phyloP scores from a whole-genome alignment of 2,888 invertebrate species.

The Zaprionus bogoriensis region DNA sequence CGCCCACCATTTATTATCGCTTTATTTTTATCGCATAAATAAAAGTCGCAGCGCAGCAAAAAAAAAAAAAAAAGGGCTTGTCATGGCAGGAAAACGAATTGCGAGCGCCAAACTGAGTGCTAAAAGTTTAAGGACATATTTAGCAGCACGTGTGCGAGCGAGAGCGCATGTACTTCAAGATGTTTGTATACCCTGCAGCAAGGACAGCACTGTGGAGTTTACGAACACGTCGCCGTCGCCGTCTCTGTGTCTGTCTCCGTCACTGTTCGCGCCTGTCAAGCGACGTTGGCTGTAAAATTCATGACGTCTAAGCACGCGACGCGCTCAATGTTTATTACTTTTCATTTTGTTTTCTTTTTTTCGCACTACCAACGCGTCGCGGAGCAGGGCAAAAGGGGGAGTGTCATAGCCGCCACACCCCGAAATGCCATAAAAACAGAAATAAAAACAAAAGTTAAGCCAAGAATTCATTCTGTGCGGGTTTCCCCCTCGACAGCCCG shows the following conservation, averaged over 20 bases:
- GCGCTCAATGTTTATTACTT: conserved; percentile 51
- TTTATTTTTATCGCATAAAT: conserved; percentile 78
- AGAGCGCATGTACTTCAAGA: conserved; percentile 11
- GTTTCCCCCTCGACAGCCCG: conserved; percentile 25
- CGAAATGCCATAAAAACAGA: conserved; percentile 15
- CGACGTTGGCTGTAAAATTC: conserved; percentile 56
- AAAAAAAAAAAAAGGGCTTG: conserved; percentile 78
- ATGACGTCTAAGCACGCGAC: conserved; percentile 70
- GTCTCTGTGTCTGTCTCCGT: neutral
- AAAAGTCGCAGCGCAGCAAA: conserved; percentile 59
- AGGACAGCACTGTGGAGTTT: neutral
- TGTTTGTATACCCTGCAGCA: conserved; percentile 7
- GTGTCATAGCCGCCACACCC: conserved; percentile 29
- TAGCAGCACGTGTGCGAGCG: conserved; percentile 31
- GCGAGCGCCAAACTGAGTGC: conserved; percentile 32
- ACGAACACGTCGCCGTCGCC: neutral
- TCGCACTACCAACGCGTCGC: conserved; percentile 9
- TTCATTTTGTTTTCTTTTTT: conserved; percentile 60
- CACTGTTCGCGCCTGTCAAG: conserved; percentile 23
- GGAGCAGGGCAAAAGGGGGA: neutral
- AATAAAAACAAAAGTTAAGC: conserved; percentile 21
- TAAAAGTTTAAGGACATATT: conserved; percentile 71
- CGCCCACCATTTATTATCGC: conserved; percentile 74
- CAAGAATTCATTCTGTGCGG: conserved; percentile 3
- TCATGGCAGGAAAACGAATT: conserved; percentile 46